A percentile compares a stretch with the other conserved stretches of the same genome.
These are phyloP conservation scores for Ammodramus savannarum DNA, from an alignment of 2,113 vertebrate genomes.

Conservation along the genomic window DNA sequence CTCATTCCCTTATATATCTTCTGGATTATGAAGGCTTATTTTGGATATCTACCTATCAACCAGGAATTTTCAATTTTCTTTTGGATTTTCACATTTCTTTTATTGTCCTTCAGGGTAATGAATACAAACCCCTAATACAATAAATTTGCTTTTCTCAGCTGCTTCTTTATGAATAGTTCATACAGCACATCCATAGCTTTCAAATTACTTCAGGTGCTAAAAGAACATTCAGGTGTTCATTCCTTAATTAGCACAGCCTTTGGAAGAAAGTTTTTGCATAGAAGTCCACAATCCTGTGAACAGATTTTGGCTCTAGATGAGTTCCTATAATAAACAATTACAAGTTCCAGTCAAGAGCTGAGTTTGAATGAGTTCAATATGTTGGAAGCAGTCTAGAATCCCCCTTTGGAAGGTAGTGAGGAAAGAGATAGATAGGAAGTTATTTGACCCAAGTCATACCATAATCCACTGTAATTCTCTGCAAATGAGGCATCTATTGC, in stretches of 20 bases:
- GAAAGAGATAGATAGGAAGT: not conserved
- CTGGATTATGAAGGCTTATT: not conserved
- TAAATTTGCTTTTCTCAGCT: not conserved
- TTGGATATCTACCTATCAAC: not conserved
- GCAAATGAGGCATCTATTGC: not conserved
- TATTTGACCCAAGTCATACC: not conserved
- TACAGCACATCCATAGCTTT: not conserved
- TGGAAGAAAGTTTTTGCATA: not conserved
- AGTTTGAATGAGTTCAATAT: not conserved
- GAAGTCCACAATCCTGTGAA: not conserved
- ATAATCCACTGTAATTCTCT: not conserved
- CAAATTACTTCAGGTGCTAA: not conserved
- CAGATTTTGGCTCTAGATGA: not conserved
- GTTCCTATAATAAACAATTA: not conserved
- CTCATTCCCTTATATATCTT: not conserved
- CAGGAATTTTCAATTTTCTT: not conserved
- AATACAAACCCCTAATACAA: not conserved
- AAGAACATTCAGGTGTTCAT: not conserved
- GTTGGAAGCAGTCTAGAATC: not conserved
- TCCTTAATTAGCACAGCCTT: not conserved
- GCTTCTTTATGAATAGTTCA: not conserved
- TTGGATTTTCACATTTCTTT: not conserved
- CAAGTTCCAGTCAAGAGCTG: not conserved
- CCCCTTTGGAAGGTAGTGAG: not conserved
- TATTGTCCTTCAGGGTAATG: not conserved